Percentiles rank a stretch among this genome's conserved stretches.
These are phyloP conservation scores for Lichenostomus cassidix DNA, from an alignment of 2,113 vertebrate species.

Conservation along the genomic window DNA sequence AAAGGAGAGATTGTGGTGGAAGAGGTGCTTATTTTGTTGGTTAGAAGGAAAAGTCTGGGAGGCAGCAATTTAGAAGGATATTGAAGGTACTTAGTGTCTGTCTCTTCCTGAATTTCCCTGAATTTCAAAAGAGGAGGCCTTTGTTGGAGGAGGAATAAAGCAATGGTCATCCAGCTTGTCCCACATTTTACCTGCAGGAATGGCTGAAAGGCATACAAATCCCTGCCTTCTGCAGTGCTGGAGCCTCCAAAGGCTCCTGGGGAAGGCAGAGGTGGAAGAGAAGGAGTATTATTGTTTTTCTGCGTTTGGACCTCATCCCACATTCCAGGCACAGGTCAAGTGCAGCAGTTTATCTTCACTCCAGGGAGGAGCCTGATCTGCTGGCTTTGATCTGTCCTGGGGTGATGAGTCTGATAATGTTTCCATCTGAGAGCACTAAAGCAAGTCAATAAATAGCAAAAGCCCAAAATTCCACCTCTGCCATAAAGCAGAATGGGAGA, in stretches of 20 bases:
- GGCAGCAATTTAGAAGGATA: neutral
- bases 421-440: constrained; percentile 43
- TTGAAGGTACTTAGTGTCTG: neutral
- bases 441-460: constrained; percentile 34
- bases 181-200: neutral
- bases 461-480: constrained; percentile 5
- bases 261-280: neutral
- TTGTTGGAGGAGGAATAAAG: neutral
- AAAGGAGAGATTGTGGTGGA: neutral
- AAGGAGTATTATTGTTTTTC: neutral
- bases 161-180: neutral
- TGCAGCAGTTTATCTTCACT: constrained; percentile 42
- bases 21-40: neutral
- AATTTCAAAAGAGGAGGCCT: neutral
- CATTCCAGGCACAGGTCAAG: constrained; percentile 48
- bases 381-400: constrained; percentile 24
- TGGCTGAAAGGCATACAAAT: neutral
- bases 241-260: neutral
- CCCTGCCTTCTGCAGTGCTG: neutral
- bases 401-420: constrained; percentile 45
- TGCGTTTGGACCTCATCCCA: constrained; percentile 43
- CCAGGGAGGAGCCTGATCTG: constrained; percentile 32
- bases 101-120: neutral
- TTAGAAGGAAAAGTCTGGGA: neutral
- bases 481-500: neutral